Evolutionary conservation across 1,140 invertebrate species (phyloP).

Genomic region (Epicauta chinensis): DNA sequence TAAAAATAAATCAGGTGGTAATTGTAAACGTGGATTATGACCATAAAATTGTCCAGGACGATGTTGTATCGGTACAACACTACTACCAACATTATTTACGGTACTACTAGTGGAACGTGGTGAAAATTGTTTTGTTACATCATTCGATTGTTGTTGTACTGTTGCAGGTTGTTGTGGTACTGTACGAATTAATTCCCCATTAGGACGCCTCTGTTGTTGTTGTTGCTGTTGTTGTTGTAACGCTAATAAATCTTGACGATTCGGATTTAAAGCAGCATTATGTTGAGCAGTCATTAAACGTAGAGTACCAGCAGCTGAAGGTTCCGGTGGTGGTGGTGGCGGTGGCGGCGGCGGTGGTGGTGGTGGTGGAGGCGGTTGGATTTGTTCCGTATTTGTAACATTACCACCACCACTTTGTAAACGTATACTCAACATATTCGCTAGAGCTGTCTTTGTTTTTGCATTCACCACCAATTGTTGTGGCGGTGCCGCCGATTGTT

Average conservation of each 20-base stretch:
- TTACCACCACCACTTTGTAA: slow-evolving; percentile 48
- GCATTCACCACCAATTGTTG: slow-evolving; percentile 64
- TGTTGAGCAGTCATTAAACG: slow-evolving; percentile 76
- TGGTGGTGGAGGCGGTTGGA: slow-evolving; percentile 31
- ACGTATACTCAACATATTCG: slow-evolving; percentile 88
- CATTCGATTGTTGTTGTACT: too few relatives aligned
- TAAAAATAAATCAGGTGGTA: slow-evolving; percentile 82
- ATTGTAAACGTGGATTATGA: slow-evolving; percentile 79
- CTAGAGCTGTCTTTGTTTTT: slow-evolving; percentile 91
- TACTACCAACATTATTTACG: slow-evolving; percentile 49
- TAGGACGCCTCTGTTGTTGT: slow-evolving; percentile 40
- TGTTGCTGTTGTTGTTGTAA: slow-evolving; percentile 28
- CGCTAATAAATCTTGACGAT: slow-evolving; percentile 40
- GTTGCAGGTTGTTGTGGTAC: slow-evolving; percentile 18
- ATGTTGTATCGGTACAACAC: slow-evolving; percentile 42
- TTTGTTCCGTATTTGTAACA: slow-evolving; percentile 24
- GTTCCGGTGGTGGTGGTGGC: slow-evolving; percentile 41
- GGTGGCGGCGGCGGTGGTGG: too few relatives aligned
- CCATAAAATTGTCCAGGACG: slow-evolving; percentile 67
- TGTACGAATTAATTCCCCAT: slow-evolving; percentile 36
- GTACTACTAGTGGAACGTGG: slow-evolving; percentile 10
- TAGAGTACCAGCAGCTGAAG: slow-evolving; percentile 64
- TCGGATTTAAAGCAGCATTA: slow-evolving; percentile 50
- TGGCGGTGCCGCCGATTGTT: neutral
- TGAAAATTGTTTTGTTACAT: too few relatives aligned